Base-by-base conservation (phyloP, 2,113 vertebrate genomes). In the Verasper variegatus region DNA sequence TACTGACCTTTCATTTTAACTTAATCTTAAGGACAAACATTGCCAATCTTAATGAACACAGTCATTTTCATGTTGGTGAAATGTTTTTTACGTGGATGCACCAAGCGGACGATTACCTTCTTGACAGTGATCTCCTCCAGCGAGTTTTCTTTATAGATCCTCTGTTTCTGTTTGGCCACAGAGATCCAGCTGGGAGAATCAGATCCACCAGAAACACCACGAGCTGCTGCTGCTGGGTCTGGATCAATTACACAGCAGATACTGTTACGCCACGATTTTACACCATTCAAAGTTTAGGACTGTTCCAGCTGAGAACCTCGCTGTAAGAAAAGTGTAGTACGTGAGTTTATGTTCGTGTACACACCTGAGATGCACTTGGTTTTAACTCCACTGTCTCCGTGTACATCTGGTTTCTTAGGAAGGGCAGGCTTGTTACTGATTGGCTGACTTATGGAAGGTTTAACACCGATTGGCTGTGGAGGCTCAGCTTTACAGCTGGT, bases 161-260 rank as follows among this genome's bases (percentile, higher is more conserved):
- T 97, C 78, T 96, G 95, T 68, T 94, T 97, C 70, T 96, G 94
- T 86, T 95, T 97, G 80, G 95, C 94, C 91, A 95, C 27, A 14
- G 93, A 95, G 69, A 97, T 81, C 96, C 96, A 98, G 65, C 90
- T 86, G 65, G 96, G 96, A 80, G 96, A 90, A 49, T 91, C 84
- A 1, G 86, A 27, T 17, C 60, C 45, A 47, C 10, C 67, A 74
- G 88, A 89, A 62, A 73, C 68, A 35, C 63, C 68, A 3, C 7
- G 67, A 56, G 51, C 75, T 24, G 72, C 31, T 26, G 35, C 35
- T 37, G 9, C 57, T 13, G 74, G 62, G 1, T 92, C 92, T 94
- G 85, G 40, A 74, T 78, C 71, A 65, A 68, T 23, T 60, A 65
- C 62, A 78, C 31, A 80, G 54, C 42, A 85, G 17, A 78, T 0